Evolutionary conservation across 2,888 invertebrate species (phyloP).

Genomic region (Catotricha subobsoleta): DNA sequence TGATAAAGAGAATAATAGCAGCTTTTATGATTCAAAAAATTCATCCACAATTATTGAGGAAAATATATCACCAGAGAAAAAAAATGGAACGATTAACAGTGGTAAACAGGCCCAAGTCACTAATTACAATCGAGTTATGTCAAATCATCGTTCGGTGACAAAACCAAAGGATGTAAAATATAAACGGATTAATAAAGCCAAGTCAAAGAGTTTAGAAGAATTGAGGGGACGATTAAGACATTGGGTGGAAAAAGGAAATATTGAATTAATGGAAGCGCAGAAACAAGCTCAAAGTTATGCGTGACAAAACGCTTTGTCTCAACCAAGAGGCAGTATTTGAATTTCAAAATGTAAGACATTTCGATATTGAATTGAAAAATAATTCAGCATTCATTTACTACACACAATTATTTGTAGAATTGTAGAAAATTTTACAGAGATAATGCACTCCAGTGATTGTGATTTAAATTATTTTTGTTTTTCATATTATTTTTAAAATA

Average conservation of each 20-base stretch:
- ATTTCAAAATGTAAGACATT: no score
- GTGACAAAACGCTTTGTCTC: slow-evolving; percentile 23
- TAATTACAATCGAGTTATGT: slow-evolving; percentile 73
- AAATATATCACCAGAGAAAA: no score
- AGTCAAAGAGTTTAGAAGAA: slow-evolving; percentile 75
- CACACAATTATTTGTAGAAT: no score
- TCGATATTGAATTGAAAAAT: no score
- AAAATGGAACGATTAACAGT: slow-evolving; percentile 16
- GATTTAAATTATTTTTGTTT: no score
- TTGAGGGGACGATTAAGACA: slow-evolving; percentile 63
- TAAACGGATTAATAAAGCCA: slow-evolving; percentile 77
- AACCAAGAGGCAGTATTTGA: slow-evolving; percentile 4
- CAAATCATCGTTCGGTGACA: slow-evolving; percentile 74
- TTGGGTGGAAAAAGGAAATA: slow-evolving; percentile 67
- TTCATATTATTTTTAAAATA: no score
- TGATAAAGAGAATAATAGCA: slow-evolving; percentile 15
- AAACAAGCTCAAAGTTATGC: slow-evolving; percentile 38
- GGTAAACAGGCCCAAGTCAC: slow-evolving; percentile 39
- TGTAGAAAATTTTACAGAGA: no score
- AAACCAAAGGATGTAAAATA: slow-evolving; percentile 85
- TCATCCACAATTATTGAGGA: no score
- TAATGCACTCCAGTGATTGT: no score
- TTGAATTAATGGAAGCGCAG: not conserved
- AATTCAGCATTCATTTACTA: no score
- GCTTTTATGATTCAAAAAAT: no score